These are phyloP conservation scores for Digitonthophagus gazella DNA, from an alignment of 2,888 invertebrate species.

Conservation along the genomic window DNA sequence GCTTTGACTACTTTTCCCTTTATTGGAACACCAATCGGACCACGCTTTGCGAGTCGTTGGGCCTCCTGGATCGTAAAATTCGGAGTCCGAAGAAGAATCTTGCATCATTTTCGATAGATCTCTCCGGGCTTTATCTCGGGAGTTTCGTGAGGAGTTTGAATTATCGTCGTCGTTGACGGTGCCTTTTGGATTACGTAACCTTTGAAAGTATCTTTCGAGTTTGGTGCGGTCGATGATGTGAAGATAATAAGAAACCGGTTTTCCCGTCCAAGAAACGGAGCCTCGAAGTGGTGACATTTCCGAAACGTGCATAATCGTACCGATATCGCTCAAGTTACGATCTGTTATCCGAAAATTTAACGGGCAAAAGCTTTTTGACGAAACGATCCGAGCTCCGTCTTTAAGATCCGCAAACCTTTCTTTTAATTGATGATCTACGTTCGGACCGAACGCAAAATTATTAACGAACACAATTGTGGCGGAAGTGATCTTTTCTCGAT, in stretches of 20 bases:
- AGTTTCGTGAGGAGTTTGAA: slow-evolving; percentile 35
- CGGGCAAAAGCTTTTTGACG: slow-evolving; percentile 99
- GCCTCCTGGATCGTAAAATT: slow-evolving; percentile 52
- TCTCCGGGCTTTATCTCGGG: slow-evolving; percentile 53
- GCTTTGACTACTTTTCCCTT: slow-evolving; percentile 61
- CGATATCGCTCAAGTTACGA: slow-evolving; percentile 95
- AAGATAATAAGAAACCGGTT: slow-evolving; percentile 97
- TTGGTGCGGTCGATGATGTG: slow-evolving; percentile 98
- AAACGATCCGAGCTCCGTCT: slow-evolving; percentile 94
- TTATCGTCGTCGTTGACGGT: slow-evolving; percentile 42
- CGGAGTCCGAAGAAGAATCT: slow-evolving; percentile 49
- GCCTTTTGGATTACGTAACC: slow-evolving; percentile 77
- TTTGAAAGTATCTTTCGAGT: slow-evolving; percentile 93
- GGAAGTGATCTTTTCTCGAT: slow-evolving; percentile 90
- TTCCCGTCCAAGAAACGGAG: slow-evolving; percentile 99
- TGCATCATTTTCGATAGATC: slow-evolving; percentile 56
- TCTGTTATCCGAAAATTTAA: slow-evolving; percentile 97
- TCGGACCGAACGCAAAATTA: slow-evolving; percentile 98
- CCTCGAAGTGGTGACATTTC: slow-evolving; percentile 94
- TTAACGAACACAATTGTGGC: slow-evolving; percentile 98
- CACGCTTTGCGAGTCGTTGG: slow-evolving; percentile 73
- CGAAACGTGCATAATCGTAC: slow-evolving; percentile 97
- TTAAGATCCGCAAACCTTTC: slow-evolving; percentile 94
- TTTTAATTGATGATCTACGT: slow-evolving; percentile 95
- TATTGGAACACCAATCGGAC: slow-evolving; percentile 69